Evolutionary conservation across 2,888 invertebrate genomes (phyloP).

Genomic region (Seira musarum): DNA sequence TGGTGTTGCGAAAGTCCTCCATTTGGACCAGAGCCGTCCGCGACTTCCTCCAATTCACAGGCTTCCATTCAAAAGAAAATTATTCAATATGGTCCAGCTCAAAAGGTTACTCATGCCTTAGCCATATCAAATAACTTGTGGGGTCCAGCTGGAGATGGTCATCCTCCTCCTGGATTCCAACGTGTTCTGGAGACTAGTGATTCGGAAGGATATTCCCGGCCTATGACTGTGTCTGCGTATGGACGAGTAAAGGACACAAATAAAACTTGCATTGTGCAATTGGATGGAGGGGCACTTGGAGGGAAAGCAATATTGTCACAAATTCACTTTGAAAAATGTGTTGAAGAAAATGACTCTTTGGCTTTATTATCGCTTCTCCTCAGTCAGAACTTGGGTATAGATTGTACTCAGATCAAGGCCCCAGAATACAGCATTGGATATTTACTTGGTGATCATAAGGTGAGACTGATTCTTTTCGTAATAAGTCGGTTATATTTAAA

Average conservation of each 20-base stretch:
- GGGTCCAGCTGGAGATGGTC: conserved; percentile 42
- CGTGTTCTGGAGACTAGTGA: conserved; percentile 65
- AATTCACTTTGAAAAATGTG: conserved; percentile 82
- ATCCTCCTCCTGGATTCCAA: conserved; percentile 59
- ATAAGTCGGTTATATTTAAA: conserved; percentile 36
- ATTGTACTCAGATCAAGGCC: conserved; percentile 73
- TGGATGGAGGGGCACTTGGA: conserved; percentile 75
- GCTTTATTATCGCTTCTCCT: conserved; percentile 80
- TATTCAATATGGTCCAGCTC: conserved; percentile 50
- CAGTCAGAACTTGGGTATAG: conserved; percentile 77
- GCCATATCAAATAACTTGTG: conserved; percentile 44
- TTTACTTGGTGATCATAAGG: conserved; percentile 88
- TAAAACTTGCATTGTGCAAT: conserved; percentile 59
- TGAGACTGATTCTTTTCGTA: too few species aligned
- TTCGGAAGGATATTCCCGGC: conserved; percentile 66
- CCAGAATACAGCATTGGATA: conserved; percentile 78
- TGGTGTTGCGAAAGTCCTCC: conserved; percentile 68
- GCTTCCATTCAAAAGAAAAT: conserved; percentile 34
- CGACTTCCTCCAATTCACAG: not conserved
- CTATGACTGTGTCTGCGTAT: conserved; percentile 64
- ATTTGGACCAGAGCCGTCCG: conserved; percentile 50
- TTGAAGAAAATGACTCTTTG: conserved; percentile 60
- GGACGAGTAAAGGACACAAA: conserved; percentile 59
- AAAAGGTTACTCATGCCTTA: conserved; percentile 55
- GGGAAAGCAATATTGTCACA: conserved; percentile 88